These are phyloP conservation scores for Ernsta delagoae DNA, from an alignment of 2,888 invertebrate genomes.

Conservation along the genomic window DNA sequence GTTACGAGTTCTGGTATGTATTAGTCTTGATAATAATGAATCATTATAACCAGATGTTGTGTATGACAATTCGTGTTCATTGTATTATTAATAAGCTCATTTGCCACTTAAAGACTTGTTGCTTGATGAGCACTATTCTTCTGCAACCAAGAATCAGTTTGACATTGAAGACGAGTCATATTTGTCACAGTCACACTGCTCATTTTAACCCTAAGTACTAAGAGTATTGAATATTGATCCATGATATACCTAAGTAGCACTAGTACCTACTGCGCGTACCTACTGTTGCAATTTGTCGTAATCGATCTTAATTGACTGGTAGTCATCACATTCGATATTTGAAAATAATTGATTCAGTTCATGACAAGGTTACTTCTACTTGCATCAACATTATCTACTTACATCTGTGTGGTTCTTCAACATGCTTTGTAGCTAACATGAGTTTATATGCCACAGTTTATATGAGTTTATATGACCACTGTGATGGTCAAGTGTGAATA, in stretches of 20 bases:
- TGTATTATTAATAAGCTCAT: constrained; percentile 22
- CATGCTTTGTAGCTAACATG: no score
- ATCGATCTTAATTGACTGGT: no score
- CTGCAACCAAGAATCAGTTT: constrained; percentile 26
- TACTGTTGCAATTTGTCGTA: no score
- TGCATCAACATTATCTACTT: no score
- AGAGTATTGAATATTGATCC: constrained; percentile 26
- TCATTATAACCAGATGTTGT: constrained; percentile 26
- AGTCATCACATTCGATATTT: no score
- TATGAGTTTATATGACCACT: no score
- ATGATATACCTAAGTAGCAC: background rate
- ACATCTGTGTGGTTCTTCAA: no score
- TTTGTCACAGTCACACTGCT: constrained; percentile 10
- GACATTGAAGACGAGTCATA: constrained; percentile 27
- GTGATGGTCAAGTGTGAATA: no score
- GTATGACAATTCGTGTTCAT: constrained; percentile 16
- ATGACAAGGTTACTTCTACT: no score
- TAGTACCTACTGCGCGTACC: no score
- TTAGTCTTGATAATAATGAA: constrained; percentile 1
- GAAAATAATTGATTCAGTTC: no score
- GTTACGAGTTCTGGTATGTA: constrained; percentile 32
- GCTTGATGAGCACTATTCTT: constrained; percentile 15
- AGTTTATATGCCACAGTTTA: no score
- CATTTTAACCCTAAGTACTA: constrained; percentile 11
- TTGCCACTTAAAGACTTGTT: constrained; percentile 13